Percentiles rank a stretch among this genome's conserved stretches.
phyloP scores from a whole-genome alignment of 2,113 vertebrate genomes.

The Podarcis raffonei region DNA sequence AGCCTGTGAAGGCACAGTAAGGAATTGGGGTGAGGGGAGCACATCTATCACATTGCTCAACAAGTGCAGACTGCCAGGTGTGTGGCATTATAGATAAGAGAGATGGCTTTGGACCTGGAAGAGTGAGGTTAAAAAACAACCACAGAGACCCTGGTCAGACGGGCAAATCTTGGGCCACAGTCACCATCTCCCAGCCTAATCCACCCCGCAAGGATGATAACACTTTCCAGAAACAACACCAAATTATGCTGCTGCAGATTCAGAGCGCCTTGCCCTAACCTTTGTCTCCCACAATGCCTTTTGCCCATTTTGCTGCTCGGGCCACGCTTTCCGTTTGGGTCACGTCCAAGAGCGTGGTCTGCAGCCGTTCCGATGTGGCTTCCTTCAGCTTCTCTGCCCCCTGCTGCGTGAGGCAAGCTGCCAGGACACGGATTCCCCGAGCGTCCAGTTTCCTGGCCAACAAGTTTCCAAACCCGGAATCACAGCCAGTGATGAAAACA shows the following conservation, averaged over 20 bases:
- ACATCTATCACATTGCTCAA: too few relatives aligned
- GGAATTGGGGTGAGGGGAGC: too few relatives aligned
- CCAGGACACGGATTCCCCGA: slow-evolving; percentile 80
- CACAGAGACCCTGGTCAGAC: too few relatives aligned
- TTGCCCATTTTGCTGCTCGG: slow-evolving; percentile 73
- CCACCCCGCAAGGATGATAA: too few relatives aligned
- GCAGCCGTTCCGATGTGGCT: slow-evolving; percentile 73
- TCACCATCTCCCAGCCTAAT: too few relatives aligned
- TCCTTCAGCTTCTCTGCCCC: slow-evolving; percentile 76
- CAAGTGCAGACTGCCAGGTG: too few relatives aligned
- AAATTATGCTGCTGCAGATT: background rate
- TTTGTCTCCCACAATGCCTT: slow-evolving; percentile 76
- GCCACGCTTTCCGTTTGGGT: slow-evolving; percentile 74
- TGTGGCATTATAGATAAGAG: too few relatives aligned
- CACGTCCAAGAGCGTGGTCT: slow-evolving; percentile 81
- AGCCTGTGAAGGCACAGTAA: too few relatives aligned
- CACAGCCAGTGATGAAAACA: slow-evolving; percentile 89
- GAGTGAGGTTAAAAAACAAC: too few relatives aligned
- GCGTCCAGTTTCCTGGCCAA: slow-evolving; percentile 82
- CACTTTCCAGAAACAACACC: too few relatives aligned
- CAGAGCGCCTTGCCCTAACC: slow-evolving; percentile 65
- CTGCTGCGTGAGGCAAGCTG: slow-evolving; percentile 80
- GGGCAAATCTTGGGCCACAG: too few relatives aligned
- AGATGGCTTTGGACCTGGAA: too few relatives aligned
- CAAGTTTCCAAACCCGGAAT: slow-evolving; percentile 87